These are phyloP conservation scores for Choloepus didactylus DNA, from an alignment of 2,797 vertebrate species.

Conservation along the genomic window DNA sequence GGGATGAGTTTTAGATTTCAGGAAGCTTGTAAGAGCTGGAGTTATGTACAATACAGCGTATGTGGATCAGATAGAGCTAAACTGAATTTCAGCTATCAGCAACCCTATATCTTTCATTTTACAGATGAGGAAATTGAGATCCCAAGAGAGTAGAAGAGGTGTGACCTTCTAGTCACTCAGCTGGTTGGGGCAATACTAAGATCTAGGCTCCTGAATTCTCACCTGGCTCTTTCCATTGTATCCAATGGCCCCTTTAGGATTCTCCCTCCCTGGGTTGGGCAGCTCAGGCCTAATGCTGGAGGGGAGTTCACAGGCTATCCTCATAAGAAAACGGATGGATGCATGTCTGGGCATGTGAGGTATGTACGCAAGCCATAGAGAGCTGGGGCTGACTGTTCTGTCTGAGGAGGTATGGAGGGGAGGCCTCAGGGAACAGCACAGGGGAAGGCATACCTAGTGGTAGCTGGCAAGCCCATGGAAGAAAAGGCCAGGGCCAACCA, in stretches of 20 bases:
- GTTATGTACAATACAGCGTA: background rate
- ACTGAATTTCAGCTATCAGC: background rate
- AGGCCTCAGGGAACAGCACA: background rate
- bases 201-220: background rate
- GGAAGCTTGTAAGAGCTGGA: background rate
- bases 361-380: background rate
- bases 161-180: background rate
- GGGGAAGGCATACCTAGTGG: constrained; percentile 23
- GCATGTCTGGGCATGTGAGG: background rate
- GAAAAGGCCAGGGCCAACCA: constrained; percentile 66
- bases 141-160: background rate
- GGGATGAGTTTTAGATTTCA: background rate
- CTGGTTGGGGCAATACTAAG: background rate
- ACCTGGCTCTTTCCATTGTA: background rate
- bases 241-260: background rate
- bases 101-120: background rate
- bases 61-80: background rate
- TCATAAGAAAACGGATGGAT: background rate
- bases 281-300: background rate
- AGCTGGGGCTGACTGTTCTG: background rate
- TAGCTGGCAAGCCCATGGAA: constrained; percentile 54
- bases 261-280: background rate
- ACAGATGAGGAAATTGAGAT: background rate
- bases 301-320: background rate
- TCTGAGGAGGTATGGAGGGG: background rate